Evolutionary conservation across 2,113 vertebrate genomes (phyloP).

Genomic region (Nerophis ophidion): DNA sequence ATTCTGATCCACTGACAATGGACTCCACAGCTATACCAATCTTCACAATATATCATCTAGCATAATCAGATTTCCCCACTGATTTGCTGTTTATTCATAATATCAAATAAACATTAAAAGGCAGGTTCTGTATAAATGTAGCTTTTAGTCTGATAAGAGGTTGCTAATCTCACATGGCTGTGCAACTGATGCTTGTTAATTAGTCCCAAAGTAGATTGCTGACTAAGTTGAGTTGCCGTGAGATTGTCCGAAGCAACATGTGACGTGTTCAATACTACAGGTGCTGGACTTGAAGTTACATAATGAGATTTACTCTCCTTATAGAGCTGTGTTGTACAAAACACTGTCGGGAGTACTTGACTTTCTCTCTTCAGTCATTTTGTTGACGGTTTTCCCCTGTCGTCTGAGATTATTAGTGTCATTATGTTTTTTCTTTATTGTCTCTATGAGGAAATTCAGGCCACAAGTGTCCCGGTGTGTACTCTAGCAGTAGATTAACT

Average conservation of each 20-base stretch:
- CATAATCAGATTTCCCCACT: no score
- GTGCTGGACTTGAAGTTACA: slow-evolving; percentile 37
- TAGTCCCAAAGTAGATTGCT: slow-evolving; percentile 8
- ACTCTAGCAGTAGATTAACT: slow-evolving; percentile 56
- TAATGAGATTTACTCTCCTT: slow-evolving; percentile 54
- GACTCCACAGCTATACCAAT: no score
- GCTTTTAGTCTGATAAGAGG: background rate
- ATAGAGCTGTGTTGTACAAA: slow-evolving; percentile 1
- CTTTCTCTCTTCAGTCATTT: background rate
- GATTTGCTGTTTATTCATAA: no score
- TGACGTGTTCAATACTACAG: slow-evolving; percentile 45
- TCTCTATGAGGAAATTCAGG: slow-evolving; percentile 4
- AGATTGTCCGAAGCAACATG: slow-evolving; percentile 19
- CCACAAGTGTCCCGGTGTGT: slow-evolving; percentile 11
- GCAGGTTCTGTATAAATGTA: background rate
- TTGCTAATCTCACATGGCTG: background rate
- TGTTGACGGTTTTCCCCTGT: background rate
- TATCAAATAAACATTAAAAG: background rate
- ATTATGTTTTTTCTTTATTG: slow-evolving; percentile 4
- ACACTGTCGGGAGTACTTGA: background rate
- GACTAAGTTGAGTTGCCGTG: slow-evolving; percentile 29
- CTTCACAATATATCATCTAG: no score
- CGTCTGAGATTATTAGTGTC: background rate
- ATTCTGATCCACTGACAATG: no score
- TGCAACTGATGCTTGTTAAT: background rate